Conservation (phyloP, 1,140 invertebrate species). For the Saccostrea echinata region DNA sequence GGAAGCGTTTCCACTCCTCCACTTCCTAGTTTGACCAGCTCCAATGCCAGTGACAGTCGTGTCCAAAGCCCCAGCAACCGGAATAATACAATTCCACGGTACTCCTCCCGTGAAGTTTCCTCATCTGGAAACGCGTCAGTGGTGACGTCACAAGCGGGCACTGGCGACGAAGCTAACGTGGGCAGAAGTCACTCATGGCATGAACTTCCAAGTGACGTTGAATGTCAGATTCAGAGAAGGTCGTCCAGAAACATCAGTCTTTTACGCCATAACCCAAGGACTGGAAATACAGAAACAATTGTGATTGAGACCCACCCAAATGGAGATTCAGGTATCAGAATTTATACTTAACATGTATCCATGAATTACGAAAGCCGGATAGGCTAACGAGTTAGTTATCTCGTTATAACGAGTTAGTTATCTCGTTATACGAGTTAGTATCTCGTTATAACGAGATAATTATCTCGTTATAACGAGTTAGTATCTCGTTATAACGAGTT, state of each 20-base stretch:
- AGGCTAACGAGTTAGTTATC: too few species aligned
- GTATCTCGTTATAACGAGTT: too few species aligned
- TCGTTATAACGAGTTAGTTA: too few species aligned
- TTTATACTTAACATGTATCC: too few species aligned
- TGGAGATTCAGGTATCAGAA: slow-evolving; percentile 52
- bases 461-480: too few species aligned
- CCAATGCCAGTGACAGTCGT: slow-evolving; percentile 45
- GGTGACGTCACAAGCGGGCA: slow-evolving; percentile 52
- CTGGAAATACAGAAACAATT: slow-evolving; percentile 52
- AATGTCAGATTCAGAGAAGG: slow-evolving; percentile 36
- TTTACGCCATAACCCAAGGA: slow-evolving; percentile 47
- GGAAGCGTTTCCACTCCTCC: slow-evolving; percentile 32
- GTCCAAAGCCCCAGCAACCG: slow-evolving; percentile 36
- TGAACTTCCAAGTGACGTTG: slow-evolving; percentile 31
- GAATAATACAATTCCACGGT: slow-evolving; percentile 54
- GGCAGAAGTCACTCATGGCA: slow-evolving; percentile 58
- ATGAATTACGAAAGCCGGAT: too few species aligned
- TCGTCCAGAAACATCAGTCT: slow-evolving; percentile 50
- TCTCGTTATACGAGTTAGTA: too few species aligned
- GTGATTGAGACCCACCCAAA: slow-evolving; percentile 49
- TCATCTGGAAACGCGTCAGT: slow-evolving; percentile 53
- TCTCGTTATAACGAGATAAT: too few species aligned
- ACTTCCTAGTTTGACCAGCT: slow-evolving; percentile 51
- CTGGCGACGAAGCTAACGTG: slow-evolving; percentile 52
- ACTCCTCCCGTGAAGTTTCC: slow-evolving; percentile 53